Conservation (phyloP, 2,113 vertebrate species). For the Sphyrna mokarran region DNA sequence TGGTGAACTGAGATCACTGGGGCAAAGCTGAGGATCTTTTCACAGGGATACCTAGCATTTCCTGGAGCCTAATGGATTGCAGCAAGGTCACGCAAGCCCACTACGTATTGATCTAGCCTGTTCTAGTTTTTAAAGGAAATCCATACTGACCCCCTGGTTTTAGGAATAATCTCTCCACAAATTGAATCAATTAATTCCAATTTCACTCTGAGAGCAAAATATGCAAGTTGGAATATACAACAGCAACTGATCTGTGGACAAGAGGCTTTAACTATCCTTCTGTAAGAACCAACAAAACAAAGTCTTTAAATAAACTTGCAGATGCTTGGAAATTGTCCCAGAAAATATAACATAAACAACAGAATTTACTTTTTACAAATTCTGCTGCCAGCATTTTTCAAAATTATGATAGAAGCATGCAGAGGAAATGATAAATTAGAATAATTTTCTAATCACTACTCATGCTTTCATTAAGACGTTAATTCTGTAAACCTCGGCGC, state of each 20-base stretch:
- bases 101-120: conserved; percentile 54
- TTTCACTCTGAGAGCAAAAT: conserved; percentile 56
- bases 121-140: conserved; percentile 47
- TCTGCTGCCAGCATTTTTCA: conserved; percentile 26
- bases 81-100: conserved; percentile 37
- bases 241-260: conserved; percentile 6
- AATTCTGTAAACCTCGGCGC: not conserved
- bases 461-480: not conserved
- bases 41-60: conserved; percentile 48
- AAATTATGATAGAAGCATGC: not conserved
- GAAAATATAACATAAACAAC: conserved; percentile 33
- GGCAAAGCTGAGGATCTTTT: conserved; percentile 50
- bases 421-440: conserved; percentile 34
- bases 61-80: conserved; percentile 48
- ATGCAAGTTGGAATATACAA: not conserved
- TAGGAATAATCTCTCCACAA: conserved; percentile 53
- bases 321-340: conserved; percentile 33
- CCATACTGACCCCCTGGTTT: conserved; percentile 47
- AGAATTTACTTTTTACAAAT: conserved; percentile 32
- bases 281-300: conserved; percentile 7
- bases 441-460: conserved; percentile 21
- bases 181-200: conserved; percentile 59
- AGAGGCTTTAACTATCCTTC: not conserved
- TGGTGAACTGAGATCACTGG: conserved; percentile 37
- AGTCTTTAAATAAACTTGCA: conserved; percentile 33